phyloP scores from a whole-genome alignment of 2,888 invertebrate species.

The Anaspis maculata region DNA sequence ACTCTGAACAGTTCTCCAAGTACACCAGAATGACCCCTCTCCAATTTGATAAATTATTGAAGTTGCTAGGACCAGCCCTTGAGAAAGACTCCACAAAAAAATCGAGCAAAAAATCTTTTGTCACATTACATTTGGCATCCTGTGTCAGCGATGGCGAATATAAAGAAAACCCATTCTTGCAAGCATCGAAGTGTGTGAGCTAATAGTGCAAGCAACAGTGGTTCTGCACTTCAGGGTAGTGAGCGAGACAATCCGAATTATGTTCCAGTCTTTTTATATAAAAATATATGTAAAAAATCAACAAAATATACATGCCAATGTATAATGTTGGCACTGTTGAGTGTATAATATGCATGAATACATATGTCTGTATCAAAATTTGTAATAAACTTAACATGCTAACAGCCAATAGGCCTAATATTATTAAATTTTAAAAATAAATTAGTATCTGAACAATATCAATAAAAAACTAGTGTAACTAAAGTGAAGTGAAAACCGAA shows the following conservation, averaged over 20 bases:
- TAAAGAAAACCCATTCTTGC: constrained; percentile 4
- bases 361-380: no score
- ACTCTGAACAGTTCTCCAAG: not conserved
- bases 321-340: no score
- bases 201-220: constrained; percentile 12
- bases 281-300: no score
- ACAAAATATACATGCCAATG: no score
- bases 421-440: no score
- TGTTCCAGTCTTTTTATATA: no score
- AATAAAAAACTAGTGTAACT: no score
- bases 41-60: not conserved
- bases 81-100: not conserved
- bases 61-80: not conserved
- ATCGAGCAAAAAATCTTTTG: not conserved
- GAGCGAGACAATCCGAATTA: constrained; percentile 12
- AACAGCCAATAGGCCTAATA: no score
- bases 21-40: not conserved
- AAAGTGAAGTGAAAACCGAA: no score
- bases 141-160: constrained; percentile 14
- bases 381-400: no score
- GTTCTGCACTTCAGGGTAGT: constrained; percentile 14
- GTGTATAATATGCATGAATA: no score
- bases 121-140: constrained; percentile 10
- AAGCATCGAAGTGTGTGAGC: constrained; percentile 10
- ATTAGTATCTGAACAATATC: no score